Percentiles rank a stretch among this genome's conserved stretches.
These are phyloP conservation scores for Botia kubotai DNA, from an alignment of 2,797 vertebrate genomes.

Conservation along the genomic window DNA sequence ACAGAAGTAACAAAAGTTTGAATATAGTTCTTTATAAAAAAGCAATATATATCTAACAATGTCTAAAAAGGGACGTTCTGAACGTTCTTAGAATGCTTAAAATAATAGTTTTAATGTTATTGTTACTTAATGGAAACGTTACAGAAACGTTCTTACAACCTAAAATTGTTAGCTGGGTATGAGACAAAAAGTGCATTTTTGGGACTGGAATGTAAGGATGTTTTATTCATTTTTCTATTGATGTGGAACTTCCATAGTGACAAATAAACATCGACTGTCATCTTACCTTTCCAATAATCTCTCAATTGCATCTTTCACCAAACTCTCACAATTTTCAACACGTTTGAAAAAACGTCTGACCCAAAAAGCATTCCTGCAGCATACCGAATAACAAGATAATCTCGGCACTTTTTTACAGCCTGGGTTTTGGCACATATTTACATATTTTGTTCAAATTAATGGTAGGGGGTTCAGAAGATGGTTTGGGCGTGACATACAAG, in stretches of 20 bases:
- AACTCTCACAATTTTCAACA: background rate
- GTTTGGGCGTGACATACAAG: slow-evolving; percentile 7
- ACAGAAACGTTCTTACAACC: no score
- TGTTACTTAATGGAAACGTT: no score
- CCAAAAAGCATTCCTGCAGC: slow-evolving; percentile 22
- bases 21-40: no score
- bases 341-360: background rate
- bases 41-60: no score
- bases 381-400: slow-evolving; percentile 19
- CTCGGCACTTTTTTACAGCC: slow-evolving; percentile 5
- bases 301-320: slow-evolving; percentile 10
- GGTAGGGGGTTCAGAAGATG: slow-evolving; percentile 3
- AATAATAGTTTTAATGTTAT: no score
- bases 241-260: background rate
- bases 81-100: no score
- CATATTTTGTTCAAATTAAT: slow-evolving; percentile 30
- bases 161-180: background rate
- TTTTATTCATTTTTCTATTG: background rate
- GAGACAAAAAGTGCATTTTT: background rate
- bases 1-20: no score
- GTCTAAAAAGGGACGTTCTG: no score
- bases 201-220: background rate
- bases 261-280: background rate
- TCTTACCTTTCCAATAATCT: background rate
- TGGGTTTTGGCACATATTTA: slow-evolving; percentile 22